Conservation (phyloP, 2,888 invertebrate species). For the Eupithecia dodoneata region DNA sequence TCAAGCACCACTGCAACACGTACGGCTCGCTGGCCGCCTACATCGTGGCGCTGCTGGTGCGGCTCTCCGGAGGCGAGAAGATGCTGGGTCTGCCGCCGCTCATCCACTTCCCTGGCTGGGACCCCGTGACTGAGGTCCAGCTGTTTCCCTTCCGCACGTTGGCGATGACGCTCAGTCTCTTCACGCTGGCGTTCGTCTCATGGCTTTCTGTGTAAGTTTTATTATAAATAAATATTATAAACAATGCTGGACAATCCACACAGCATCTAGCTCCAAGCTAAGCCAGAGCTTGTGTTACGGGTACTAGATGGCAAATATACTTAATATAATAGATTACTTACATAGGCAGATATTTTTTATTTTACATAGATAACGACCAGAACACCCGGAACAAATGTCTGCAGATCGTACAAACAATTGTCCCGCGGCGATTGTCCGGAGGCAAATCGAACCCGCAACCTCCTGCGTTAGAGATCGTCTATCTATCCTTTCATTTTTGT, state of each 20-base stretch:
- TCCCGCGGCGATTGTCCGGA: too few species aligned
- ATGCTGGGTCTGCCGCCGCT: constrained; percentile 91
- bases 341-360: too few species aligned
- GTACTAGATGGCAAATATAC: too few species aligned
- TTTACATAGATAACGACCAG: too few species aligned
- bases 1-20: constrained; percentile 96
- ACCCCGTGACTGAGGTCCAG: constrained; percentile 91
- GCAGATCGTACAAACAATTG: too few species aligned
- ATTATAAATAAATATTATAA: neutral
- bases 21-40: constrained; percentile 97
- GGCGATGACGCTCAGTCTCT: constrained; percentile 94
- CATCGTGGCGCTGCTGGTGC: constrained; percentile 91
- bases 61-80: constrained; percentile 94
- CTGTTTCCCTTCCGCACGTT: constrained; percentile 98
- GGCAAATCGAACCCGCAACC: too few species aligned
- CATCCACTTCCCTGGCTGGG: constrained; percentile 95
- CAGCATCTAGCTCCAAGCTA: too few species aligned
- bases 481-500: neutral
- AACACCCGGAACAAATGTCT: too few species aligned
- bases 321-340: too few species aligned
- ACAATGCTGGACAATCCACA: too few species aligned
- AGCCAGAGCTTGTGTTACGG: too few species aligned
- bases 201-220: constrained; percentile 88
- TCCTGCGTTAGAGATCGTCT: too few species aligned
- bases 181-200: constrained; percentile 91